Evolutionary conservation across 2,888 invertebrate species (phyloP).

Genomic region (Pyrochroa serraticornis): DNA sequence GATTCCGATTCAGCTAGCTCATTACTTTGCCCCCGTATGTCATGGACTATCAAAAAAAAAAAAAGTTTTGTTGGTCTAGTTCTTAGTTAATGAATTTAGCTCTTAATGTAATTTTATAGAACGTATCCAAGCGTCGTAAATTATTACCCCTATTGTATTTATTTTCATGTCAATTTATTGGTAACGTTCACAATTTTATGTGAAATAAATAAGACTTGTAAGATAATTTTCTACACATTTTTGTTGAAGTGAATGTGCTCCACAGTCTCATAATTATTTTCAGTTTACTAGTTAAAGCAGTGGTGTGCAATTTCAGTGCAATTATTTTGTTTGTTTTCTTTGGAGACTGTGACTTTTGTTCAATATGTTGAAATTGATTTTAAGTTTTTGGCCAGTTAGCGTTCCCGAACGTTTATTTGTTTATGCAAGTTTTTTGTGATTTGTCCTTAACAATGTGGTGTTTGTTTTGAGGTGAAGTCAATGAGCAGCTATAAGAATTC

Average conservation of each 20-base stretch:
- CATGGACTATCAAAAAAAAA: constrained; percentile 3
- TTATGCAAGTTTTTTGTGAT: constrained; percentile 20
- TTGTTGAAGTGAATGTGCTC: constrained; percentile 21
- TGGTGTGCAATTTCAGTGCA: constrained; percentile 34
- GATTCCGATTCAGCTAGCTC: constrained; percentile 37
- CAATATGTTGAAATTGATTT: constrained; percentile 8
- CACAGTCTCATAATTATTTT: constrained; percentile 17
- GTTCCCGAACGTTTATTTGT: constrained; percentile 33
- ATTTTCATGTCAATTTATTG: constrained; percentile 36
- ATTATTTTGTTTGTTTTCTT: constrained; percentile 20
- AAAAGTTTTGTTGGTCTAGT: not conserved
- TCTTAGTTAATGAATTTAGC: constrained; percentile 38
- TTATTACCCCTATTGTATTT: constrained; percentile 44
- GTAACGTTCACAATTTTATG: constrained; percentile 36
- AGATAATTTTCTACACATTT: constrained; percentile 38
- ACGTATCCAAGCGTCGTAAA: constrained; percentile 38
- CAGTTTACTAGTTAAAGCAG: constrained; percentile 28
- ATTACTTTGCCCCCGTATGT: constrained; percentile 40
- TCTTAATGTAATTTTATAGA: constrained; percentile 40
- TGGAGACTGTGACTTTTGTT: constrained; percentile 13
- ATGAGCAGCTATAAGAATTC: constrained; percentile 42
- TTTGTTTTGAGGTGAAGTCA: constrained; percentile 40
- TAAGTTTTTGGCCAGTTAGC: constrained; percentile 34
- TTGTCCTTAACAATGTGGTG: not conserved
- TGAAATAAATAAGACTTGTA: constrained; percentile 42